These are phyloP conservation scores for Luperina testacea DNA, from an alignment of 2,888 invertebrate genomes.

Conservation along the genomic window DNA sequence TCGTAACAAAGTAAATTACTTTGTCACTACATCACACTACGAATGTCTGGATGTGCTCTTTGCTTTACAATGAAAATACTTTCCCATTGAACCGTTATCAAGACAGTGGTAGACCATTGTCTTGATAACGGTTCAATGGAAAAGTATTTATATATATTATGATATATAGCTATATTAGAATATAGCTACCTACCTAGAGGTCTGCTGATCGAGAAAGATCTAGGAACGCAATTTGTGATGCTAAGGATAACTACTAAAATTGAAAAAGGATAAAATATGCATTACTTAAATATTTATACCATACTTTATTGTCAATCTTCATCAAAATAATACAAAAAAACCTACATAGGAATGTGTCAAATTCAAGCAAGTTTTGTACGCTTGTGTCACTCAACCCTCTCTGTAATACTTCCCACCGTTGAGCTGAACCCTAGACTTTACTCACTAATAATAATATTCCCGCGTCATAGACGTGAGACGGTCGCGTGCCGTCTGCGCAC, in stretches of 20 bases:
- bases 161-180: no score
- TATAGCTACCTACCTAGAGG: background rate
- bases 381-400: background rate
- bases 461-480: conserved; percentile 4
- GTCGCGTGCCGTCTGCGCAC: conserved; percentile 32
- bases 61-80: background rate
- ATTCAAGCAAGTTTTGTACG: background rate
- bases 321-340: background rate
- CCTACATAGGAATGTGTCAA: background rate
- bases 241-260: background rate
- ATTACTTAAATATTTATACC: background rate
- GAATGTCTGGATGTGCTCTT: conserved; percentile 1
- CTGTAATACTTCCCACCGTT: background rate
- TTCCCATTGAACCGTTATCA: background rate
- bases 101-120: no score
- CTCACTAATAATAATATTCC: conserved; percentile 48
- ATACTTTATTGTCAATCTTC: background rate
- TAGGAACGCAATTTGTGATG: background rate
- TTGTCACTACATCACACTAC: conserved; percentile 3
- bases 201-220: background rate
- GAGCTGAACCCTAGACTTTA: conserved; percentile 36
- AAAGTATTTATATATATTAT: no score
- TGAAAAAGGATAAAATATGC: background rate
- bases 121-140: no score
- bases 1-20: conserved; percentile 47